Evolutionary conservation across 2,888 invertebrate genomes (phyloP), one percentile per base, ranked within the genome.

Genomic region (Priapulus caudatus): DNA sequence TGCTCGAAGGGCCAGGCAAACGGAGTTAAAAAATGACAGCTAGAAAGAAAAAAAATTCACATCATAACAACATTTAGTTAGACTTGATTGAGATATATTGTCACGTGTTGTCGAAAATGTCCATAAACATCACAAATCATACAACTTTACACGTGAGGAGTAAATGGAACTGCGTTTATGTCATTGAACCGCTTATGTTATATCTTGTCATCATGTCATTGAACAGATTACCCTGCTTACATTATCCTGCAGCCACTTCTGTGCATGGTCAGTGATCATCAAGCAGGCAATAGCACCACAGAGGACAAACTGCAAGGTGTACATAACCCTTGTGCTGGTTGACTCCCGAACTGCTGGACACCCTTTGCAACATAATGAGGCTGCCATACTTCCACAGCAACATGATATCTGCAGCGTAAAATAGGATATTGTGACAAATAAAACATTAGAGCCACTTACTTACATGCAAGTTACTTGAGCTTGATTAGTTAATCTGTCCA

Each of bases 281-380:
- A 71, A 53, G 54, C 69, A 70, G 55, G 68, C 68, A 20, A 71
- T 60, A 2, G 66, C 52, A 19, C 70, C 67, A 15, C 65, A 65
- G 1, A 72, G 46, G 2, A 71, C 56, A 2, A 73, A 61, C 48
- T 69, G 64, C 2, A 70, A 23, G 1, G 70, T 68, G 60, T 72
- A 74, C 68, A 72, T 69, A 18, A 70, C 56, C 4, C 74, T 63
- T 15, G 73, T 72, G 15, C 69, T 66, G 18, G 70, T 71, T 1
- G 73, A 73, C 57, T 72, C 72, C 48, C 65, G 67, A 48, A 72
- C 64, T 16, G 64, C 60, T 2, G 68, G 71, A 5, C 67, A 65
- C 21, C 61, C 63, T 4, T 63, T 53, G 53, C 71, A 73, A 56
- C 73, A 73, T 19, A 72, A 60, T 2, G 68, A 66, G 60, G 71